Evolutionary conservation across 2,888 invertebrate genomes (phyloP).

Genomic region (Bhutanitis thaidina): DNA sequence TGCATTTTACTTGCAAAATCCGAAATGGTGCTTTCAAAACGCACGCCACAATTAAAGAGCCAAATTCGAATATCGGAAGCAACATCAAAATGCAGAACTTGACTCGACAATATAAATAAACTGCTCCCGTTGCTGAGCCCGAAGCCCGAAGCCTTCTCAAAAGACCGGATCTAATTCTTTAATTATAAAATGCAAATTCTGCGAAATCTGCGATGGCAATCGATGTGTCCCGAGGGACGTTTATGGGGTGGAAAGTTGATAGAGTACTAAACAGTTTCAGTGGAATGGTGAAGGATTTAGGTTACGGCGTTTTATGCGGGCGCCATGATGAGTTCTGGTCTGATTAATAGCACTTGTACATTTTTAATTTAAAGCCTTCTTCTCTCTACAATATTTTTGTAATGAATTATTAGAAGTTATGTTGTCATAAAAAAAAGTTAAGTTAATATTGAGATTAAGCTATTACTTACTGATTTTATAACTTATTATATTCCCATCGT

Average conservation of each 20-base stretch:
- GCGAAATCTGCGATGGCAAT: conserved; percentile 41
- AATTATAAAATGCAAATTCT: conserved; percentile 77
- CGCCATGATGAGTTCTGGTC: neutral
- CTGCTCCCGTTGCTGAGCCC: neutral
- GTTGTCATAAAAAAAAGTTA: too few species aligned
- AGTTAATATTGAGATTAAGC: too few species aligned
- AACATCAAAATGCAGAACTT: neutral
- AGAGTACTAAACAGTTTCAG: conserved; percentile 28
- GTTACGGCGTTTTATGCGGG: conserved; percentile 12
- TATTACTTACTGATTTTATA: too few species aligned
- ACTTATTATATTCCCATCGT: too few species aligned
- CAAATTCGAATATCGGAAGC: neutral
- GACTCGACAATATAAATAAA: neutral
- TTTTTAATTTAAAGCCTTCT: conserved; percentile 40
- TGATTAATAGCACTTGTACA: conserved; percentile 34
- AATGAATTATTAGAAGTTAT: too few species aligned
- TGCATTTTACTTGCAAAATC: too few species aligned
- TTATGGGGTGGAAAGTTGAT: conserved; percentile 73
- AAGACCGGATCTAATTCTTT: conserved; percentile 56
- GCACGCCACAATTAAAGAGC: neutral
- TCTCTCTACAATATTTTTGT: too few species aligned
- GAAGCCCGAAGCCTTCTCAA: conserved; percentile 3
- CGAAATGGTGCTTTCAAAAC: neutral
- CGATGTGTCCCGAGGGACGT: conserved; percentile 57
- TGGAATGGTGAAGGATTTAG: conserved; percentile 25